Evolutionary conservation across 1,140 invertebrate species (phyloP).

Genomic region (Drosophila funebris): DNA sequence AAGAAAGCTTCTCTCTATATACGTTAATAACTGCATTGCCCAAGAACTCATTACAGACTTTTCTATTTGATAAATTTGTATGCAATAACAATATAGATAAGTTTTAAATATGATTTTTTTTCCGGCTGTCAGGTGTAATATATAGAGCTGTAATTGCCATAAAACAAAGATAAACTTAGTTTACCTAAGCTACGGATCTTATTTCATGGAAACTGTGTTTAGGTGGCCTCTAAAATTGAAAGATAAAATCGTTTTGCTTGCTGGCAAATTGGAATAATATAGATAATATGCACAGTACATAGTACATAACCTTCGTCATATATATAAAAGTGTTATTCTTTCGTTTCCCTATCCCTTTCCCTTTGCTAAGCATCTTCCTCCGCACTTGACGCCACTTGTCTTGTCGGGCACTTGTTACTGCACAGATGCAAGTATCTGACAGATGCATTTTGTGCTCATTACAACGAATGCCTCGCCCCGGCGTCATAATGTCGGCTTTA

Average conservation of each 20-base stretch:
- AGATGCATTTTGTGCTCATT: constrained; percentile 54
- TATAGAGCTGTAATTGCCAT: neutral
- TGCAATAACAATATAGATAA: constrained; percentile 3
- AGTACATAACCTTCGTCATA: too few species aligned
- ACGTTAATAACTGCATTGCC: too few species aligned
- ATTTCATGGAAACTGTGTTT: neutral
- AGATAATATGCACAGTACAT: too few species aligned
- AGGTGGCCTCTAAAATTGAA: neutral
- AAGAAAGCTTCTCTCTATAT: too few species aligned
- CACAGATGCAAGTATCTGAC: constrained; percentile 32
- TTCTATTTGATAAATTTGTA: neutral
- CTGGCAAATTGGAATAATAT: too few species aligned
- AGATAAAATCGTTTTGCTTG: neutral
- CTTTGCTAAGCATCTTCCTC: neutral
- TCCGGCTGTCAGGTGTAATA: constrained; percentile 19
- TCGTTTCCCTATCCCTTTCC: neutral
- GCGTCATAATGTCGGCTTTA: constrained; percentile 10
- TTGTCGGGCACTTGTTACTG: constrained; percentile 36
- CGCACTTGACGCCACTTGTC: constrained; percentile 28
- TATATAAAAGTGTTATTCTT: neutral
- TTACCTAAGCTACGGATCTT: neutral
- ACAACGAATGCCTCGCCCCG: neutral
- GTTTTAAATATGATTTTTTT: neutral
- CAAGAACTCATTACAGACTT: too few species aligned
- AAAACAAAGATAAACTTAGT: constrained; percentile 9